These are phyloP conservation scores for Anas capensis DNA, from an alignment of 2,797 vertebrate genomes.

Conservation along the genomic window DNA sequence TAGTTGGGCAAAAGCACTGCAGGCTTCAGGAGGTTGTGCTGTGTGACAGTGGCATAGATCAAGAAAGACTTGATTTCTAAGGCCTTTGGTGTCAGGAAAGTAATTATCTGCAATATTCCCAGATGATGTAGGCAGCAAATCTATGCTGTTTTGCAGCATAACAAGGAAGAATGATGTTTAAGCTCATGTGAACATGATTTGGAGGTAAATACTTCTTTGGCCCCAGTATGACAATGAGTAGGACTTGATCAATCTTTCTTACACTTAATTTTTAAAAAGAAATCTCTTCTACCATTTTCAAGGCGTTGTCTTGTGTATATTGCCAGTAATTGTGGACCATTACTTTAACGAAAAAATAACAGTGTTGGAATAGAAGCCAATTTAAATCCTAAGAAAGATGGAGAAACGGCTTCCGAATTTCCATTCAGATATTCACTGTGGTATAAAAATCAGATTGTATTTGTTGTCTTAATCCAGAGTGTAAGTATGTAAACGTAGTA, in stretches of 20 bases:
- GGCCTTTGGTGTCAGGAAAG: neutral
- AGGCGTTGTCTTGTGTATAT: neutral
- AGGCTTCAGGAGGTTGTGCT: neutral
- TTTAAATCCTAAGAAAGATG: neutral
- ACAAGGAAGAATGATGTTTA: neutral
- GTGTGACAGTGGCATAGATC: neutral
- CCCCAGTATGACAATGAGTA: neutral
- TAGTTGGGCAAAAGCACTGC: neutral
- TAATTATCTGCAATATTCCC: conserved; percentile 2
- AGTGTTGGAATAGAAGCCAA: neutral
- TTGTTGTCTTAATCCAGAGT: neutral
- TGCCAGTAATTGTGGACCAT: neutral
- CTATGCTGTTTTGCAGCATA: neutral
- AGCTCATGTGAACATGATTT: neutral
- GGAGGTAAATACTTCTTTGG: neutral
- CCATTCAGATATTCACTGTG: neutral
- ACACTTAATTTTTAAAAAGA: neutral
- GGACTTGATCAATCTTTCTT: neutral
- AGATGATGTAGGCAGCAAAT: neutral
- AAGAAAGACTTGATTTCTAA: neutral
- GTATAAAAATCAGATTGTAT: neutral
- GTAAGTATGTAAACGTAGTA: neutral
- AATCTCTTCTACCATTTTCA: neutral
- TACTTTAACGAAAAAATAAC: neutral
- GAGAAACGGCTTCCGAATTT: neutral